Evolutionary conservation across 2,113 vertebrate species (phyloP), one percentile per base, ranked within the genome.

Genomic region (Bambusicola thoracicus): DNA sequence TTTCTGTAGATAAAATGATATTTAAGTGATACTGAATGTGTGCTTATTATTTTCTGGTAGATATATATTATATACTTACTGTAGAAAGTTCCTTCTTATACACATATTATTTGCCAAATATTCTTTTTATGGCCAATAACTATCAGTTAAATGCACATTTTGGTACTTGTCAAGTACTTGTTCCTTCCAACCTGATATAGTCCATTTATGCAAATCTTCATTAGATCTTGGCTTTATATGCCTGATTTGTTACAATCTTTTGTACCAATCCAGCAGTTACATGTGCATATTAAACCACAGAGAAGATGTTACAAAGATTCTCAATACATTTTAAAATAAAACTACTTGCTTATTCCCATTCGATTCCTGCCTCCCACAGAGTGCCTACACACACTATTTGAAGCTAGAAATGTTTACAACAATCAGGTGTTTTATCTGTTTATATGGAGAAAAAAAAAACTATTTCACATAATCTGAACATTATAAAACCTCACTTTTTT

Each of bases 241-340:
- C 38, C 22, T 0, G 46, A 67, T 46, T 77, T 15, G 8, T 13
- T 61, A 6, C 8, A 74, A 20, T 2, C 6, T 83, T 20, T 55
- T 81, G 7, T 51, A 65, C 10, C 77, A 85, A 68, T 81, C 29
- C 41, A 91, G 8, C 38, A 92, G 59, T 36, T 11, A 13, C 32
- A 46, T 11, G 17, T 73, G 8, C 9, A 30, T 34, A 74, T 59
- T 74, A 95, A 95, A 53, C 24, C 24, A 58, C 7, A 87, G 34
- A 53, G 65, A 92, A 93, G 44, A 41, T 49, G 36, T 18, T 27
- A 41, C 75, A 90, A 87, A 84, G 63, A 79, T 19, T 58, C 15
- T 51, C 24, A 84, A 81, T 32, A 53, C 91, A 76, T 78, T 74
- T 53, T 81, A 87, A 49, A 65, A 46, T 79, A 86, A 87, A 92